These are phyloP conservation scores for Cassiopea andromeda DNA, from an alignment of 30 jellyfish, hydroid and myxozoan species.

Conservation along the genomic window DNA sequence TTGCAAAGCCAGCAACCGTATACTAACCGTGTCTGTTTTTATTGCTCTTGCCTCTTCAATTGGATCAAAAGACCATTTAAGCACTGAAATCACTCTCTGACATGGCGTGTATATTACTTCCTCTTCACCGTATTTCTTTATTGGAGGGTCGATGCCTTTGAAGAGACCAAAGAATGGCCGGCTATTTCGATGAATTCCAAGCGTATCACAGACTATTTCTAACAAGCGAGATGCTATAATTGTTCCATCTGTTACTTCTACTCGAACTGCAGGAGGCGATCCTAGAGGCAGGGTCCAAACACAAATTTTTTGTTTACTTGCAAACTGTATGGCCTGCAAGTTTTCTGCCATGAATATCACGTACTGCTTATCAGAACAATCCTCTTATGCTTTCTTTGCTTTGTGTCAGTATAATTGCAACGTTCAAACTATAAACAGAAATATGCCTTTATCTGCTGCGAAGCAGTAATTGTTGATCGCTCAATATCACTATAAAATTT, in stretches of 20 bases:
- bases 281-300: constrained; percentile 92
- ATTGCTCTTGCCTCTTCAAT: constrained; percentile 72
- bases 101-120: constrained; percentile 78
- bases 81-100: constrained; percentile 67
- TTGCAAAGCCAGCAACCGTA: constrained; percentile 75
- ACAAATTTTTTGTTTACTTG: constrained; percentile 54
- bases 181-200: constrained; percentile 64
- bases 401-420: too few relatives aligned
- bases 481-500: too few relatives aligned
- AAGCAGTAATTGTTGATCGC: too few relatives aligned
- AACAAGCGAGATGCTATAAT: constrained; percentile 72
- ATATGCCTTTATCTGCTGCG: too few relatives aligned
- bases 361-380: too few relatives aligned
- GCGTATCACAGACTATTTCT: constrained; percentile 67
- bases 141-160: constrained; percentile 80
- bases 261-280: constrained; percentile 93
- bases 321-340: background rate
- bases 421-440: too few relatives aligned
- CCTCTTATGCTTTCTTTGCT: too few relatives aligned
- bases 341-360: background rate
- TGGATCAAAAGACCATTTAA: constrained; percentile 85
- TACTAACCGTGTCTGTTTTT: constrained; percentile 74
- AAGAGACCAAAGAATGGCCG: constrained; percentile 75
- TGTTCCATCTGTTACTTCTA: constrained; percentile 67
- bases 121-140: constrained; percentile 66